Evolutionary conservation across 2,113 vertebrate genomes (phyloP).

Genomic region (Mormoops blainvillei): DNA sequence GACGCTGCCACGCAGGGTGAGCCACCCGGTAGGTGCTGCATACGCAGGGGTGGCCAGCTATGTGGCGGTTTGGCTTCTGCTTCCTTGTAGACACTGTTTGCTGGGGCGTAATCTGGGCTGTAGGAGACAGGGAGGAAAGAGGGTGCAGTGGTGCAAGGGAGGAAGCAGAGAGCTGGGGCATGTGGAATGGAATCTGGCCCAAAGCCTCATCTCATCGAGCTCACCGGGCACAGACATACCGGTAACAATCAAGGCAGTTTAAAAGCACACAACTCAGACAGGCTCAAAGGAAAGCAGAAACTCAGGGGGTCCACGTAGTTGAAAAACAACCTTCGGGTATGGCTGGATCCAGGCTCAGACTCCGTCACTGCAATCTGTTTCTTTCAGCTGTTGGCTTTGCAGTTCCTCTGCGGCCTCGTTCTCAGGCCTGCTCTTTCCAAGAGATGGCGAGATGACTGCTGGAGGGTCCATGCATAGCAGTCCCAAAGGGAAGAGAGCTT

Average conservation of each 20-base stretch:
- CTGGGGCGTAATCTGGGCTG: neutral
- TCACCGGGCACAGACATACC: neutral
- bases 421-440: neutral
- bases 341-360: neutral
- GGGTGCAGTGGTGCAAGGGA: neutral
- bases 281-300: neutral
- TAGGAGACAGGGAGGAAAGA: neutral
- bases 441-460: neutral
- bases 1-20: neutral
- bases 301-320: neutral
- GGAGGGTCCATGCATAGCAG: neutral
- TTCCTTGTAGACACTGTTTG: neutral
- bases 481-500: neutral
- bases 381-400: neutral
- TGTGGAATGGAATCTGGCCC: neutral
- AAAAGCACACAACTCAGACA: neutral
- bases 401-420: neutral
- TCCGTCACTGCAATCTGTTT: neutral
- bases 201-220: neutral
- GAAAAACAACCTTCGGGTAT: neutral
- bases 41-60: fast-evolving
- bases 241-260: neutral
- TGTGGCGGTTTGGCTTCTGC: neutral
- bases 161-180: neutral
- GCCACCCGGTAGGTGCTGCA: neutral